These are phyloP conservation scores for Huso huso DNA, from an alignment of 2,797 vertebrate species.

Conservation along the genomic window DNA sequence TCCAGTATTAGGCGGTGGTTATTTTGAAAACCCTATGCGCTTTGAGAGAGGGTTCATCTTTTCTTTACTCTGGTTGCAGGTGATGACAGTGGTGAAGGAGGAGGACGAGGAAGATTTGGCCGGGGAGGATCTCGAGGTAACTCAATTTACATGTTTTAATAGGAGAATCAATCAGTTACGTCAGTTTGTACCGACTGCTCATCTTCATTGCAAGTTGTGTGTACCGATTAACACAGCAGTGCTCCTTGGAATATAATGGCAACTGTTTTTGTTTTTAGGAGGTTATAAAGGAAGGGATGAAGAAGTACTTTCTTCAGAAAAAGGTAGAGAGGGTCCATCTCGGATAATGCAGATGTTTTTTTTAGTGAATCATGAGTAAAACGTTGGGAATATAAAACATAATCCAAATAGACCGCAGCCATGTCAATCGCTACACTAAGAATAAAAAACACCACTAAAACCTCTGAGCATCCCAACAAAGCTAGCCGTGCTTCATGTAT, in stretches of 20 bases:
- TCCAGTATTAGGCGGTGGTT: neutral
- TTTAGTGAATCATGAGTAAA: neutral
- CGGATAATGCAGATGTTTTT: neutral
- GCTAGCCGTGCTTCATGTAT: too few species aligned
- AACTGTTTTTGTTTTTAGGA: conserved; percentile 28
- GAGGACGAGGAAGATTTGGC: conserved; percentile 15
- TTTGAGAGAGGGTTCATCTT: neutral
- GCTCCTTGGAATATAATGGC: neutral
- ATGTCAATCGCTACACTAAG: too few species aligned
- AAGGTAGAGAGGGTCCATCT: conserved; percentile 23
- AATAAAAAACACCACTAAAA: too few species aligned
- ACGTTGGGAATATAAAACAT: neutral
- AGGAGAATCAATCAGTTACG: too few species aligned
- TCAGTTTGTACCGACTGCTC: too few species aligned
- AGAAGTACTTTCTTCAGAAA: conserved; percentile 42
- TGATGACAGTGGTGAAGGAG: conserved; percentile 25
- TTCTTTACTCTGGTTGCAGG: conserved; percentile 22
- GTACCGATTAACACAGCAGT: neutral
- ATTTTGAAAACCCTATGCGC: neutral
- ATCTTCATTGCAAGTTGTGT: neutral
- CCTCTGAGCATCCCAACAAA: too few species aligned
- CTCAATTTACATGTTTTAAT: too few species aligned
- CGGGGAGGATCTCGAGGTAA: conserved; percentile 30
- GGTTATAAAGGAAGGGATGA: conserved; percentile 65
- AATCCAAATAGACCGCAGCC: too few species aligned